Evolutionary conservation across 2,797 vertebrate genomes (phyloP), one percentile per base, ranked within the genome.

Genomic region (Hypotaenidia okinawae): DNA sequence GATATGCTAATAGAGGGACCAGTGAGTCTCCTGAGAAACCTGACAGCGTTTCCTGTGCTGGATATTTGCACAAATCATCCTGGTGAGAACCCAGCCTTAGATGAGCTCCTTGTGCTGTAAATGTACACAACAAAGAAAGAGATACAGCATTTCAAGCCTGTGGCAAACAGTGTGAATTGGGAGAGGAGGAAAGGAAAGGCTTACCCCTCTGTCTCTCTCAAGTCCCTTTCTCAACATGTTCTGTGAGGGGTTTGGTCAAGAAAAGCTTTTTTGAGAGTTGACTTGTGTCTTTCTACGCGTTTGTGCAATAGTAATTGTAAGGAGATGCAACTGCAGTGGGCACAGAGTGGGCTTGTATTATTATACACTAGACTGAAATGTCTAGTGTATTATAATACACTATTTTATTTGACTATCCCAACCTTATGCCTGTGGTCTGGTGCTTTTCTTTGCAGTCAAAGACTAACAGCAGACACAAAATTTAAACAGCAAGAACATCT

Each of bases 21-120:
- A 22, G 4, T 45, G 67, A 24, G n/a, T 55, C 28, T 78, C 24
- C 28, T 37, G 10, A 64, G 66, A 62, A 84, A 23, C 37, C 69
- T 64, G 47, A 7, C 49, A 67, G 30, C 27, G 7, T 72, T 77
- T 55, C 33, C 27, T 54, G 18, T 87, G 62, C 69, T 84, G 64
- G 23, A 2, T 74, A 7, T 78, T 68, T 66, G 76, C 35, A 33
- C 49, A 43, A n/a, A 17, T 61, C 27, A 24, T 16, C 37, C 21
- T 21, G 19, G 28, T 5, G 18, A 75, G n/a, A 73, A n/a, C 0
- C 0, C 39, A 39, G 25, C 30, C 9, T 10, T 61, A 2, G 51
- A 28, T 77, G 76, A 81, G 69, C 35, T 80, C 15, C 23, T 77
- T 66, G 23, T 54, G 41, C 82, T 77, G 35, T 37, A 16, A 49